These are phyloP conservation scores for Chromoteleia sp. DNA, from an alignment of 2,888 invertebrate species.

Conservation along the genomic window DNA sequence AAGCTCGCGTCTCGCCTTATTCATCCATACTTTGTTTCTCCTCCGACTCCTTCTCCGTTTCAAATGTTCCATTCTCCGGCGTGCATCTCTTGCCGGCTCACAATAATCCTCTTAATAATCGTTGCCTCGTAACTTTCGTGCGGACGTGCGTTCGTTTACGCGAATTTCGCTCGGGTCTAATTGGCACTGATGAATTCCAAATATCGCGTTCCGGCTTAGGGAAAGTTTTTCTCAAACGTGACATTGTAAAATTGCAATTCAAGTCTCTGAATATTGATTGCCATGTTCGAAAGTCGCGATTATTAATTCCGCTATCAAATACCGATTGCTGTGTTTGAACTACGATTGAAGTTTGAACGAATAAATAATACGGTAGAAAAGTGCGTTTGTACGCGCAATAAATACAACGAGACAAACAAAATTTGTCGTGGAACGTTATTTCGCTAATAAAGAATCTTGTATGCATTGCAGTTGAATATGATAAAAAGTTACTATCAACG, in stretches of 20 bases:
- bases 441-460: no score
- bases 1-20: conserved; percentile 32
- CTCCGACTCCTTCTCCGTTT: background rate
- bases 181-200: conserved; percentile 18
- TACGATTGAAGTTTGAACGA: no score
- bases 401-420: no score
- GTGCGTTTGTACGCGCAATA: no score
- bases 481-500: conserved; percentile 15
- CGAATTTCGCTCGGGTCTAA: conserved; percentile 9
- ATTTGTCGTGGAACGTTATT: no score
- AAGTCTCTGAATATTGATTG: no score
- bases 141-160: conserved; percentile 1
- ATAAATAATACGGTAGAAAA: no score
- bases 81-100: conserved; percentile 14
- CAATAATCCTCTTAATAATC: conserved; percentile 48
- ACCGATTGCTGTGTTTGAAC: no score
- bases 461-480: background rate
- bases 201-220: conserved; percentile 1
- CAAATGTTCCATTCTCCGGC: conserved; percentile 12
- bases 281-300: no score
- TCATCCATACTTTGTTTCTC: conserved; percentile 34
- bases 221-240: background rate
- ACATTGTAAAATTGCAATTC: no score
- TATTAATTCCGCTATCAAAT: no score
- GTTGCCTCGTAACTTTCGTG: conserved; percentile 30